Evolutionary conservation across 2,797 vertebrate genomes (phyloP).

Genomic region (Anguilla pacifica): DNA sequence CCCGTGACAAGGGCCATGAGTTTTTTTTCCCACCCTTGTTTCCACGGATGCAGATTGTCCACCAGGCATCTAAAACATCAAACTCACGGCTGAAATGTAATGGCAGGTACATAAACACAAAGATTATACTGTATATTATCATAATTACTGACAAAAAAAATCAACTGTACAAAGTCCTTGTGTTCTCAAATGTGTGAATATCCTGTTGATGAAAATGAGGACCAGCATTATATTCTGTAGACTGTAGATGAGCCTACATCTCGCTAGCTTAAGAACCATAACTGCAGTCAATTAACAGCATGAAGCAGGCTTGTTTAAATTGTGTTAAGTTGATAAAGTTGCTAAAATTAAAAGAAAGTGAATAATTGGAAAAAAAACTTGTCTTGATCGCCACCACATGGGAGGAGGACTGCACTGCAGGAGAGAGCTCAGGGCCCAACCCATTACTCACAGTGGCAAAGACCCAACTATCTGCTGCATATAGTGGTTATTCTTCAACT

Average conservation of each 20-base stretch:
- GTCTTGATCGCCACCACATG: not conserved
- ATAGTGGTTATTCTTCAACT: conserved; percentile 83
- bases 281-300: not conserved
- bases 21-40: not conserved
- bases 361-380: not conserved
- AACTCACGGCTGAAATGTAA: not conserved
- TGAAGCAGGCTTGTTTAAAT: not conserved
- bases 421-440: not conserved
- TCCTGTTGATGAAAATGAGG: not conserved
- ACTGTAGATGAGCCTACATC: not conserved
- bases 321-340: not conserved
- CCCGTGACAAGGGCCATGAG: not conserved
- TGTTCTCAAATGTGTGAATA: not conserved
- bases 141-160: not conserved
- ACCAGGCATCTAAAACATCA: not conserved
- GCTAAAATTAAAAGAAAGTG: not conserved
- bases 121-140: not conserved
- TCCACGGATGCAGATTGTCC: not conserved
- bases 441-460: not conserved
- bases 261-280: not conserved
- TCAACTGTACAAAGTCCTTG: not conserved
- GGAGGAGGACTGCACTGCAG: not conserved
- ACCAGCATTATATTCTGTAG: not conserved
- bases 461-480: conserved; percentile 58
- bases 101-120: not conserved